Evolutionary conservation across 2,888 invertebrate species (phyloP), one percentile per base, ranked within the genome.

Genomic region (Cyrtodaria siliqua): DNA sequence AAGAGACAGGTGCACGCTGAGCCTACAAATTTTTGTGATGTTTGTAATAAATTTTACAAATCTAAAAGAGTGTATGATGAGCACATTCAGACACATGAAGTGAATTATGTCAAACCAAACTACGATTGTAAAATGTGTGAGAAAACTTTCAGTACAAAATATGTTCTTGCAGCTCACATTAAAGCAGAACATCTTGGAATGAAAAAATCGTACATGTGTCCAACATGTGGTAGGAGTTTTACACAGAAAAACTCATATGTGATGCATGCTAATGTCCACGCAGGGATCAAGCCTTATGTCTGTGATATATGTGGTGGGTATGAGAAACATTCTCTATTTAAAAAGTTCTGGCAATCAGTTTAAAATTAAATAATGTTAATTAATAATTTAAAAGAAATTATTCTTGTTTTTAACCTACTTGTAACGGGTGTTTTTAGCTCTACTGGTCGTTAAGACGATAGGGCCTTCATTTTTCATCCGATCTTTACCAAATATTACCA

Each of bases 211-310:
- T 87, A 79, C 68, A 63, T 89, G 9, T 89, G 90, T 70, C 86
- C 87, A 44, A 86, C 85, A 2, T 89, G 90, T 87, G 89, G 87
- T 8, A 86, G 85, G 74, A 87, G 82, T 61, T 90, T 89, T 55
- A 86, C 87, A 8, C 88, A 88, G 73, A 87, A 84, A 63, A 84
- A 82, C 33, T 87, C 89, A 0, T 87, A 88, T 63, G 26, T 84
- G 8, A 85, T 83, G 62, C 88, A 89, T 86, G 86, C 86, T 9
- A 89, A 87, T 78, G 86, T 88, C 47, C 90, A 90, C 79, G 71
- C 86, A 26, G 89, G 89, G n/a, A 83, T 88, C 6, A 83, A 83
- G 38, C 89, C 89, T 12, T 87, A 85, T 77, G 75, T 86, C 33
- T 90, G 90, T 87, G 86, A 89, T 20, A 71, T 86, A 20, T 90